Base-by-base conservation (phyloP, 1,140 invertebrate genomes). In the Pristionchus pacificus region DNA sequence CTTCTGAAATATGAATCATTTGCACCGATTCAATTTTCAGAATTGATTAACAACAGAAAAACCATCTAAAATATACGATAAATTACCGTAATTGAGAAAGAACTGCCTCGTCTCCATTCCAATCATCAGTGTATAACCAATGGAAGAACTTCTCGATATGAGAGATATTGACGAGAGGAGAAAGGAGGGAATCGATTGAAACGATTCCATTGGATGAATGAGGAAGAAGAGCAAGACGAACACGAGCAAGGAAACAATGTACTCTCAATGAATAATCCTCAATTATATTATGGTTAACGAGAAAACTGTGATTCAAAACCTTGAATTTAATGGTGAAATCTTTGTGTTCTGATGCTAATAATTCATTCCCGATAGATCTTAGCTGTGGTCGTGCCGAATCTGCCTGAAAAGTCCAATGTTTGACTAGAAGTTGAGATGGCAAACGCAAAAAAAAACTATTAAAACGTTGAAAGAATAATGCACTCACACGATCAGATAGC, bases 381-480 rank as follows among this genome's bases (percentile, higher is more conserved):
- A 49, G 6, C 6, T 19, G 38, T 10, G 38, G 38, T 10, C 38
- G 38, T 10, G 38, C 38, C 6, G 38, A 49, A 19, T 49, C 38
- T 49, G 38, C 38, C 38, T 49, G 19, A 49, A 49, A 49, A 49
- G 6, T 10, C 38, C 38, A 10, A 10, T 49, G 19, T 49, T 49
- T 10, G n/a, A n/a, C n/a, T n/a, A n/a, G n/a, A n/a, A n/a, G n/a
- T n/a, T n/a, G n/a, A n/a, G n/a, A n/a, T n/a, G n/a, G n/a, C n/a
- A n/a, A n/a, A n/a, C n/a, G n/a, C n/a, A n/a, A n/a, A 64, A 38
- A 29, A 24, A 60, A 15, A 29, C 63, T 15, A 32, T 2, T n/a
- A 68, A 27, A 19, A 32, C 25, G 3, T 65, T 15, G 13, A 38
- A 60, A 25, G 74, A 1, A 28, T 74, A 58, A 25, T 73, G 69